These are phyloP conservation scores for Drosophila recens DNA, from an alignment of 2,888 invertebrate species.

Conservation along the genomic window DNA sequence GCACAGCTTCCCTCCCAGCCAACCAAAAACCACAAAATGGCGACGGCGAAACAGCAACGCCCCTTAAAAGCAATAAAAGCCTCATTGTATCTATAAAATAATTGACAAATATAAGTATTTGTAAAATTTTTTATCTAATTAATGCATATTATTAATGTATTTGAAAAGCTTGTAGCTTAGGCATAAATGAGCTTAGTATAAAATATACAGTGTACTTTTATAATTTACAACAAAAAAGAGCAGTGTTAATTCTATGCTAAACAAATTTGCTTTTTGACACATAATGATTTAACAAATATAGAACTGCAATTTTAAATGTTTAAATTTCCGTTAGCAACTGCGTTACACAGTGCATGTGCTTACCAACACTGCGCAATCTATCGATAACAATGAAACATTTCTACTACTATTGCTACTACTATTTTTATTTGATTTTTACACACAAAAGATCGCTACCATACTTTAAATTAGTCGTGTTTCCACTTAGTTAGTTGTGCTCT, in stretches of 20 bases:
- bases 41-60: conserved; percentile 28
- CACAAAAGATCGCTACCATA: too few relatives aligned
- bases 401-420: too few relatives aligned
- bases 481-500: too few relatives aligned
- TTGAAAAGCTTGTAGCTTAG: background rate
- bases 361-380: background rate
- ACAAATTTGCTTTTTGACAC: background rate
- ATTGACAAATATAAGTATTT: background rate
- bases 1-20: conserved; percentile 37
- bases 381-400: background rate
- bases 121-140: background rate
- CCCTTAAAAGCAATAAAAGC: background rate
- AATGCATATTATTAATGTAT: background rate
- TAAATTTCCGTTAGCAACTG: background rate
- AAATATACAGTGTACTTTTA: background rate
- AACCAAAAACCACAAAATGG: conserved; percentile 67
- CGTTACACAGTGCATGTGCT: background rate
- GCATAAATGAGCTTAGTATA: background rate
- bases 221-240: background rate
- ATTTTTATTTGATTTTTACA: too few relatives aligned
- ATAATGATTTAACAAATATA: background rate
- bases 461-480: too few relatives aligned
- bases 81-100: background rate
- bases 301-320: background rate
- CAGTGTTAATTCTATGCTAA: background rate